A percentile compares a stretch with the other conserved stretches of the same genome.
These are phyloP conservation scores for Hyles vespertilio DNA, from an alignment of 1,140 invertebrate species.

Conservation along the genomic window DNA sequence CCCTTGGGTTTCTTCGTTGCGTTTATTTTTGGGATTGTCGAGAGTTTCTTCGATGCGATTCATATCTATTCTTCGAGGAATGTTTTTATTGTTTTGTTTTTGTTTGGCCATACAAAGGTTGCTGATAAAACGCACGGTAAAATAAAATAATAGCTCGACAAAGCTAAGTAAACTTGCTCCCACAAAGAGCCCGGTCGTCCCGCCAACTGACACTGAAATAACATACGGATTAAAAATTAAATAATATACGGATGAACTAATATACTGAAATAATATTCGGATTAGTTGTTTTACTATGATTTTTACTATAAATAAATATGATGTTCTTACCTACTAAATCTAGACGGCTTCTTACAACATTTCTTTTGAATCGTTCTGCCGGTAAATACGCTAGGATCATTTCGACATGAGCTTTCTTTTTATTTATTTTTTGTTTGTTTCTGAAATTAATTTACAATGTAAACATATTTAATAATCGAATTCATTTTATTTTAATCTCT, in stretches of 20 bases:
- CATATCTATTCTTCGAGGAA: not conserved
- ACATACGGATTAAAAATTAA: too few species aligned
- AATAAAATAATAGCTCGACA: constrained; percentile 76
- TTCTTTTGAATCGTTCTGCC: constrained; percentile 78
- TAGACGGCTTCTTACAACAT: constrained; percentile 77
- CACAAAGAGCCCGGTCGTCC: constrained; percentile 79
- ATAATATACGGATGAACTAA: too few species aligned
- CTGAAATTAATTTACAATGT: not conserved
- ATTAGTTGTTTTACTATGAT: constrained; percentile 1
- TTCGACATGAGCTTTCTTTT: constrained; percentile 69
- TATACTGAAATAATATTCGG: constrained; percentile 68
- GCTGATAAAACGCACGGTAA: constrained; percentile 51
- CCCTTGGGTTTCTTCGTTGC: too few species aligned
- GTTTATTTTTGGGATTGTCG: too few species aligned
- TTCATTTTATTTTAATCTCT: too few species aligned
- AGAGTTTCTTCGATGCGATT: too few species aligned
- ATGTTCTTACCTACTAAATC: constrained; percentile 77
- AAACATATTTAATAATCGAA: not conserved
- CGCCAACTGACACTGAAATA: constrained; percentile 79
- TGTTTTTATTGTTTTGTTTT: not conserved
- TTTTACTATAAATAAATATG: not conserved
- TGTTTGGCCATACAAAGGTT: constrained; percentile 36
- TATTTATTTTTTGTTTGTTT: constrained; percentile 20
- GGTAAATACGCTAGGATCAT: constrained; percentile 76
- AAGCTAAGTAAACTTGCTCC: constrained; percentile 80